A percentile compares a stretch with the other conserved stretches of the same genome.
These are phyloP conservation scores for Perccottus glenii DNA, from an alignment of 2,113 vertebrate species.

Conservation along the genomic window DNA sequence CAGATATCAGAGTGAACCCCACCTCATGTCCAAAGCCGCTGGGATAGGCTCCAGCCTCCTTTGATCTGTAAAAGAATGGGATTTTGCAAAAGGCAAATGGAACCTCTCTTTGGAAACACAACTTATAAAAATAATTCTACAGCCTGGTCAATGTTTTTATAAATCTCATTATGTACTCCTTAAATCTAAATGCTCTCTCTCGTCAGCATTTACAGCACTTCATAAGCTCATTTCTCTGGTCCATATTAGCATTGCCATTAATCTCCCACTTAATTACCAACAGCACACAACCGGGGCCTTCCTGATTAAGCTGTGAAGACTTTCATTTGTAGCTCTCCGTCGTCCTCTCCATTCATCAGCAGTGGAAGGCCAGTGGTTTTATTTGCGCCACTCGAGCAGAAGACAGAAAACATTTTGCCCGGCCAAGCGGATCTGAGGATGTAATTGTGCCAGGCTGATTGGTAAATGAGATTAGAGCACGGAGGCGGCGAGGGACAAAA, in stretches of 20 bases:
- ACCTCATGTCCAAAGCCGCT: too few species aligned
- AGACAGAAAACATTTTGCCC: conserved; percentile 61
- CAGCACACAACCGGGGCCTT: conserved; percentile 52
- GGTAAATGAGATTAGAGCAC: conserved; percentile 73
- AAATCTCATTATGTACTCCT: conserved; percentile 14
- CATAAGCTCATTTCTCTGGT: conserved; percentile 12
- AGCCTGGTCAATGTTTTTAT: conserved; percentile 7
- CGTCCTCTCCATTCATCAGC: conserved; percentile 22
- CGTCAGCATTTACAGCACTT: conserved; percentile 28
- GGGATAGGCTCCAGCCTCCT: too few species aligned
- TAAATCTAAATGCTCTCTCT: conserved; percentile 26
- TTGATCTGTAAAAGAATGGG: too few species aligned
- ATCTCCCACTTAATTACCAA: conserved; percentile 67
- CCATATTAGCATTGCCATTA: conserved; percentile 46
- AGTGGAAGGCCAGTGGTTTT: conserved; percentile 42
- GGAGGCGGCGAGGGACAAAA: conserved; percentile 19
- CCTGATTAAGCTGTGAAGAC: conserved; percentile 55
- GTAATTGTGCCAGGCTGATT: conserved; percentile 61
- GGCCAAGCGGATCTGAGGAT: conserved; percentile 63
- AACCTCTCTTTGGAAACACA: too few species aligned
- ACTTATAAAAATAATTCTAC: background rate
- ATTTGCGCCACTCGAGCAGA: conserved; percentile 54
- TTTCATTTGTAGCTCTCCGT: conserved; percentile 45
- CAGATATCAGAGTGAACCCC: too few species aligned
- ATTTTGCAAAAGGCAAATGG: too few species aligned